A percentile compares a stretch with the other conserved stretches of the same genome.
Conservation (phyloP, 2,888 invertebrate species). For the Reticulitermes lucifugus region DNA sequence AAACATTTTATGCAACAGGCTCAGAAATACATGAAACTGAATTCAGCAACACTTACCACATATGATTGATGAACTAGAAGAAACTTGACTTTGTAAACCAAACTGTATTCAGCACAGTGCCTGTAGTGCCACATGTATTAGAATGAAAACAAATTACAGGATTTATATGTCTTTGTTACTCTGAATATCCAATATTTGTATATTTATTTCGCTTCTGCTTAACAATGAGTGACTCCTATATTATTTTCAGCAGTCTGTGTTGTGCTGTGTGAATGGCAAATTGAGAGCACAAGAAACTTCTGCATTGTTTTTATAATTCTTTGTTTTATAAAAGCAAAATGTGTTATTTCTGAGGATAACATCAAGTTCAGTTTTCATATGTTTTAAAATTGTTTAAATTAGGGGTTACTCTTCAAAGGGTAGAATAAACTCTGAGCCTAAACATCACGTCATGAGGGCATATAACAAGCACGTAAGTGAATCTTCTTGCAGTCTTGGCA, state of each 20-base stretch:
- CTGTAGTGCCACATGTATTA: not conserved
- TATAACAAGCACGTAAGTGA: no score
- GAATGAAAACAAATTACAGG: not conserved
- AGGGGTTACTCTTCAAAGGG: no score
- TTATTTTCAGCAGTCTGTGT: not conserved
- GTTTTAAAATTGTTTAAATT: no score
- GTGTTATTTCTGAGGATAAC: not conserved
- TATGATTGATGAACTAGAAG: not conserved
- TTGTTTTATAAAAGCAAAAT: not conserved
- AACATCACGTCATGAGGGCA: no score
- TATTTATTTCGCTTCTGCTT: not conserved
- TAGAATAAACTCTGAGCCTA: no score
- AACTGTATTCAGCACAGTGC: not conserved
- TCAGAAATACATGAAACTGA: not conserved
- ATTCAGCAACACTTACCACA: constrained; percentile 3
- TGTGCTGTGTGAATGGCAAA: not conserved
- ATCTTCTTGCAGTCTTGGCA: no score
- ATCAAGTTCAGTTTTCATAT: not conserved
- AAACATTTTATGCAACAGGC: constrained; percentile 31
- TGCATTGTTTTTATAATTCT: not conserved
- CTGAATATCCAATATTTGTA: not conserved
- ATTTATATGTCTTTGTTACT: not conserved
- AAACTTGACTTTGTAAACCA: not conserved
- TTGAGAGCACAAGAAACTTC: not conserved
- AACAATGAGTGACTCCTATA: not conserved